A percentile compares a stretch with the other conserved stretches of the same genome.
phyloP scores from a whole-genome alignment of 1,140 invertebrate genomes.

The Adelges cooleyi region DNA sequence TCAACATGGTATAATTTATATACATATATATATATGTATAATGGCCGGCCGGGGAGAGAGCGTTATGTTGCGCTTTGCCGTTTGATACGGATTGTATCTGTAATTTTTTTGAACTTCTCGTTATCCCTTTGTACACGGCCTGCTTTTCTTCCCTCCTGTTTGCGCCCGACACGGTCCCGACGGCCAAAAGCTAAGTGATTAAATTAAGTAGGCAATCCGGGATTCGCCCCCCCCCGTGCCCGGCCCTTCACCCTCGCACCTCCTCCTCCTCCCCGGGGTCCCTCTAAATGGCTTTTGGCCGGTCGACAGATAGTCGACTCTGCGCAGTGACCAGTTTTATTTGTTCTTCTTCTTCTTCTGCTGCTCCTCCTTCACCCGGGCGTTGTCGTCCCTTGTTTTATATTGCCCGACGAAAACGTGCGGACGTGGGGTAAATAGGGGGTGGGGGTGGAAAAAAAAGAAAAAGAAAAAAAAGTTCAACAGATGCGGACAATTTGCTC shows the following conservation, averaged over 20 bases:
- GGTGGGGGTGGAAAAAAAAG: background rate
- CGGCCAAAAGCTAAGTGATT: constrained; percentile 22
- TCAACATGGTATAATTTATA: too few relatives aligned
- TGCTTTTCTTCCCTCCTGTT: too few relatives aligned
- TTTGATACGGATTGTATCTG: background rate
- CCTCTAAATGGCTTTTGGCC: constrained; percentile 20
- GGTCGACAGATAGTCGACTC: background rate
- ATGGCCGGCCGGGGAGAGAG: too few relatives aligned
- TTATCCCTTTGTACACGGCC: too few relatives aligned
- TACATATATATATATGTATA: too few relatives aligned
- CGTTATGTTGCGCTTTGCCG: too few relatives aligned
- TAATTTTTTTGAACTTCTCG: background rate
- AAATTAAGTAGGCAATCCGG: constrained; percentile 28
- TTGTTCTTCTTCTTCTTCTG: constrained; percentile 7
- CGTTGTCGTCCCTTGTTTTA: constrained; percentile 21
- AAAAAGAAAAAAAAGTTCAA: constrained; percentile 8
- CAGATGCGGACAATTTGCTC: constrained; percentile 28
- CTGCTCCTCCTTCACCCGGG: too few relatives aligned
- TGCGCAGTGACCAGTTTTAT: constrained; percentile 17
- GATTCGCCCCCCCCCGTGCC: constrained; percentile 18
- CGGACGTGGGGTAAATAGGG: too few relatives aligned
- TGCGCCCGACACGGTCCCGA: background rate
- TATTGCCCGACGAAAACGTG: background rate
- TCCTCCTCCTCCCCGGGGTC: background rate
- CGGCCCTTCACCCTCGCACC: too few relatives aligned